Evolutionary conservation across 2,888 invertebrate species (phyloP), one percentile per base, ranked within the genome.

Genomic region (Acronicta psi): DNA sequence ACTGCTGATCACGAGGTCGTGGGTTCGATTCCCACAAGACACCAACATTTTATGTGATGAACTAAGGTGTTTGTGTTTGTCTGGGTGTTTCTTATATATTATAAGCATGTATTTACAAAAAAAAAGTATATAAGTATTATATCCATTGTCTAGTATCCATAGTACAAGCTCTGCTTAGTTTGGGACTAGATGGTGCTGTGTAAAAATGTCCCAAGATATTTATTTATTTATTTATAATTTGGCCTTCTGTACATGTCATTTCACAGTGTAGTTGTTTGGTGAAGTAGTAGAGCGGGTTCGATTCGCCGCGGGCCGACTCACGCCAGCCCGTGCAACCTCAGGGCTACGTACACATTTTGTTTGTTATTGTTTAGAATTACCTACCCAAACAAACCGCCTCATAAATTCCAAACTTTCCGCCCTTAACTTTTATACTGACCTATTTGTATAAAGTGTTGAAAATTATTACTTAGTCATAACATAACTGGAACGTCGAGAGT

Each of bases 331-430:
- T 67, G 67, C 74, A 70, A 62, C 66, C 76, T 62, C 64, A 62
- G 70, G 72, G 78, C 77, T 69, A 61, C 65, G 75, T 80, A 82
- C 72, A 85, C 82, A 86, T 82, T 88, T 84, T 86, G 87, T 87
- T 87, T 89, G 88, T 88, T 90, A 89, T 89, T 89, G 88, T 88
- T 89, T 86, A 86, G 87, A 86, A 87, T 89, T 88, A 89, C 87
- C 82, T 80, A 82, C 82, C 82, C 81, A 87, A 89, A 87, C 83
- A 86, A 81, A 86, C 85, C 83, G 80, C 80, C 80, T 84, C 84
- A 89, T 89, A 88, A 87, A 89, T 89, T 85, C 71, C 69, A 73
- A 89, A 90, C 84, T 87, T 89, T 85, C 75, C 79, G 72, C 77
- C 81, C 81, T 73, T 81, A 84, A 88, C 84, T 83, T 86, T 85